These are phyloP conservation scores for Pomacea canaliculata DNA, from an alignment of 2,888 invertebrate species.

Conservation along the genomic window DNA sequence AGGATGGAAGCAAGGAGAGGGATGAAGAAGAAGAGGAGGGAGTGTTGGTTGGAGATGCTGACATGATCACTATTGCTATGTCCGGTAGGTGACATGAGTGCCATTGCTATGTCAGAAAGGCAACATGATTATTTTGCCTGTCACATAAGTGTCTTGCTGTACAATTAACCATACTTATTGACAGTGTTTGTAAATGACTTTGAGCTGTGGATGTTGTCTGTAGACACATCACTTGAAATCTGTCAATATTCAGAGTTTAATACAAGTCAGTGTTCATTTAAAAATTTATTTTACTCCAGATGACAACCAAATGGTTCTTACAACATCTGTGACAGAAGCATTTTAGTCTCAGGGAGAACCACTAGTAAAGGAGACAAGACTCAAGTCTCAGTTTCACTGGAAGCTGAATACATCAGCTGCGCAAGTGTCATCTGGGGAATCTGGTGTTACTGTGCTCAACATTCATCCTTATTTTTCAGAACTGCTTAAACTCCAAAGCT, in stretches of 20 bases:
- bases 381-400: background rate
- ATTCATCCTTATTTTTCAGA: no score
- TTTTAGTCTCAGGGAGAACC: conserved; percentile 17
- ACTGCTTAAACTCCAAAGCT: no score
- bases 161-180: no score
- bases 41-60: conserved; percentile 12
- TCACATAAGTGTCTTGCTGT: no score
- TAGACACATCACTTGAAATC: no score
- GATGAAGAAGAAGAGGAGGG: conserved; percentile 10
- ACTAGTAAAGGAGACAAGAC: background rate
- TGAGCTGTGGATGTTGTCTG: no score
- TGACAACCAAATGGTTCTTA: conserved; percentile 20
- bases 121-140: no score
- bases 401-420: background rate
- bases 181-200: no score
- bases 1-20: background rate
- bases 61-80: conserved; percentile 21
- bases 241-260: no score
- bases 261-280: background rate
- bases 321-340: conserved; percentile 14
- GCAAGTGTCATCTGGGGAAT: background rate
- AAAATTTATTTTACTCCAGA: conserved; percentile 5
- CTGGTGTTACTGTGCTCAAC: no score
- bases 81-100: background rate
- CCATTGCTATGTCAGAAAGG: no score